Evolutionary conservation across 2,888 invertebrate species (phyloP), one percentile per base, ranked within the genome.

Genomic region (Euzetes globulus): DNA sequence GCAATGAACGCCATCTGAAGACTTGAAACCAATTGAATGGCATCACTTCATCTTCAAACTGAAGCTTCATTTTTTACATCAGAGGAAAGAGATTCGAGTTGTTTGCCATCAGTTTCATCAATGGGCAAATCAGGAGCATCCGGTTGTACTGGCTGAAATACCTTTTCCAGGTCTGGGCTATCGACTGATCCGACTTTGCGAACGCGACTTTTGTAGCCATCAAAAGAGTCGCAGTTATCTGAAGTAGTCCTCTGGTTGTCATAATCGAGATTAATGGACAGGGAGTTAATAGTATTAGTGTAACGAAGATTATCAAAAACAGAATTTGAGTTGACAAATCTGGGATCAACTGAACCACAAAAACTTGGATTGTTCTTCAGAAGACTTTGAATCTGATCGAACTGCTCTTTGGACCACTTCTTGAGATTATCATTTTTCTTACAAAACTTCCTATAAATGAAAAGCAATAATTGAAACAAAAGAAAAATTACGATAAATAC

Each of bases 241-340:
- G 70, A 70, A 70, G 37, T 37, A 1, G 70, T 70, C 9, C 19
- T 45, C 22, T 70, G 70, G 19, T 70, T 70, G 19, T 70, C 70
- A 15, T 70, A 70, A 70, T 70, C 70, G 25, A 70, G 41, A 70
- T 70, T 70, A 70, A 70, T 70, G 25, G 70, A 70, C 47, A 70
- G 5, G 2, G 70, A 70, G 27, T 70, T 70, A 25, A 70, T 41
- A 47, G 70, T 70, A 70, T 47, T 70, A 47, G 41, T 70, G 13
- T 70, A 70, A 2, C 47, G 70, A 25, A 70, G 47, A 47, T 70
- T 47, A 47, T 70, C 70, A 17, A 45, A 70, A 25, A 27, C 15
- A 17, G 45, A 27, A 17, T 45, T 70, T 17, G 63, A 22, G 29
- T 65, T 27, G 37, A 65, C 0, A 19, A 65, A 17, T 11, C 29